Base-by-base conservation (phyloP, 1,140 invertebrate genomes). In the Drosophila quadrilineata region DNA sequence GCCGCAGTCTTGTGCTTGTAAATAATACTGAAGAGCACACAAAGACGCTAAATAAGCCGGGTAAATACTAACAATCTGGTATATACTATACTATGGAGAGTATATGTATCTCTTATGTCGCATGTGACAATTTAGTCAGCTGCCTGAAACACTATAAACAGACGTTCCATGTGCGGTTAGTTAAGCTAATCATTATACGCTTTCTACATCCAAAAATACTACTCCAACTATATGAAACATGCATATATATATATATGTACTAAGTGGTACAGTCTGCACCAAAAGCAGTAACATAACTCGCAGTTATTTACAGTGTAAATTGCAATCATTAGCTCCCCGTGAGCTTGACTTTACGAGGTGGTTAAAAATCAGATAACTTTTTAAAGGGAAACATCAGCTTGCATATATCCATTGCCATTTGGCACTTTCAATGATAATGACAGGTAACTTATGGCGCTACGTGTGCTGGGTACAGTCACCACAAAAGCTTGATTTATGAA, bases 161-260 rank as follows among this genome's bases (percentile, higher is more conserved):
- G 21, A 17, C 29, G 33, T 50, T 53, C 3, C 68, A 80, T 80
- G 76, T 57, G 68, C 62, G 50, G 68, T 48, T 84, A 72, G 77
- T 82, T 68, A 60, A 56, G 40, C 77, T 73, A 84, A 82, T 76
- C 56, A 66, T 71, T 82, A 68, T 64, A 84, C 76, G 76, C 76
- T 82, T 82, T 82, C 76, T 84, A 73, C 68, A 45, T 58, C 72
- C n/a, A n/a, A n/a, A n/a, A n/a, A n/a, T n/a, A n/a, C n/a, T n/a
- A n/a, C n/a, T 46, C 36, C 48, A 58, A 65, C 59, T 60, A 57
- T 45, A 53, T 36, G 26, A 4, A 38, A 74, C 65, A 66, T 54
- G 38, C 24, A 56, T 26, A 14, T 10, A 31, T n/a, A 43, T 16
- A 36, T 12, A 64, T 46, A 46, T 19, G 36, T 5, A 48, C 38